phyloP scores from a whole-genome alignment of 1,140 invertebrate species.

The Heliconius himera region DNA sequence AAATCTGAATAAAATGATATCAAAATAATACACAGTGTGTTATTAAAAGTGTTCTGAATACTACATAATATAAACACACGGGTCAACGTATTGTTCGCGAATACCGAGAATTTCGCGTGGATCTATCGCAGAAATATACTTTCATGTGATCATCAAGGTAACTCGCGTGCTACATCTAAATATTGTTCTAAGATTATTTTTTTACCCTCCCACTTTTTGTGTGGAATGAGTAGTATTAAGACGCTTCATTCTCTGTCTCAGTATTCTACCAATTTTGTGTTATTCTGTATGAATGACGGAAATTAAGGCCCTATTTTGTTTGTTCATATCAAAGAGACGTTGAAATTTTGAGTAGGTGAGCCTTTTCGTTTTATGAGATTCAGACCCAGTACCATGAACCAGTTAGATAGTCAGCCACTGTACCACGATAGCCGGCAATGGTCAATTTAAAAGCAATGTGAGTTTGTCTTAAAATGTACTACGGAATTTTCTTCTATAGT shows the following conservation, averaged over 20 bases:
- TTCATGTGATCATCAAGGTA: conserved; percentile 19
- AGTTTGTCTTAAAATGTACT: neutral
- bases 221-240: neutral
- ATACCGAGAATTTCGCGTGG: conserved; percentile 14
- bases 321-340: no score
- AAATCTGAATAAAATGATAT: neutral
- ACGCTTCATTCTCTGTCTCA: no score
- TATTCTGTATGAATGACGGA: no score
- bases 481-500: neutral
- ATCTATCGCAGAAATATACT: conserved; percentile 12
- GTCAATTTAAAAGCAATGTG: neutral
- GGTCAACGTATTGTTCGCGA: conserved; percentile 20
- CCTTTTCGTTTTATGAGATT: neutral
- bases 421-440: neutral
- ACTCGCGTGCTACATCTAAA: conserved; percentile 8
- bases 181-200: neutral
- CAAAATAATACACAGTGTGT: neutral
- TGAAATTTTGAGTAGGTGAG: no score
- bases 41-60: neutral
- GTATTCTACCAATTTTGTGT: no score
- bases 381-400: neutral
- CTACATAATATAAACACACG: conserved; percentile 12
- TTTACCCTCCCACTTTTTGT: neutral
- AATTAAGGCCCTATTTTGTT: no score
- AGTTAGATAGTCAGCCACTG: neutral